Evolutionary conservation across 2,888 invertebrate species (phyloP).

Genomic region (Zeuzera pyrina): DNA sequence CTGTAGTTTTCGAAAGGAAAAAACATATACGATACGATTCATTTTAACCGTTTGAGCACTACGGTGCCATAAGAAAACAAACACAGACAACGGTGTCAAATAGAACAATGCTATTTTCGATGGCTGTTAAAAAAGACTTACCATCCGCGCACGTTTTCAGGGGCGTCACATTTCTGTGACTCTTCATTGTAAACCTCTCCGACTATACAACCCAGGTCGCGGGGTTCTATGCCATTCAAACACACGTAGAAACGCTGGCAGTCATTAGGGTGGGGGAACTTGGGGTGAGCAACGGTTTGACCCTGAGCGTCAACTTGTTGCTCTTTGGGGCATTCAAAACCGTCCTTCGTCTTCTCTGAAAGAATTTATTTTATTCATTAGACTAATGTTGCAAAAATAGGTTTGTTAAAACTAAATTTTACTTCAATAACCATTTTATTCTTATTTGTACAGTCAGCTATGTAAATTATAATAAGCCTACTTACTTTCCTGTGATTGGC

Average conservation of each 20-base stretch:
- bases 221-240: conserved; percentile 87
- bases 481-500: conserved; percentile 72
- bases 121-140: conserved; percentile 44
- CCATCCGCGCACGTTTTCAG: conserved; percentile 94
- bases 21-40: too few relatives aligned
- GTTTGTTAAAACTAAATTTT: background rate
- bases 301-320: conserved; percentile 77
- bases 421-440: too few relatives aligned
- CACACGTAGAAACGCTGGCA: conserved; percentile 95
- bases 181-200: conserved; percentile 95
- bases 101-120: too few relatives aligned
- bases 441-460: too few relatives aligned
- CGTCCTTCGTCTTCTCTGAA: conserved; percentile 83
- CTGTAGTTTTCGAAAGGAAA: too few relatives aligned
- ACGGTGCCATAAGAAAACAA: too few relatives aligned
- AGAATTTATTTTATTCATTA: background rate
- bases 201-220: conserved; percentile 87
- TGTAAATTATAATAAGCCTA: too few relatives aligned
- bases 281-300: conserved; percentile 85
- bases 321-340: conserved; percentile 88
- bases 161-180: conserved; percentile 87
- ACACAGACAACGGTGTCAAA: too few relatives aligned
- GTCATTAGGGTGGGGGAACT: conserved; percentile 88
- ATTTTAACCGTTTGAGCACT: too few relatives aligned
- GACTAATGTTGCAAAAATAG: background rate